Conservation (phyloP, 2,888 invertebrate species). For the Dilophus febrilis region DNA sequence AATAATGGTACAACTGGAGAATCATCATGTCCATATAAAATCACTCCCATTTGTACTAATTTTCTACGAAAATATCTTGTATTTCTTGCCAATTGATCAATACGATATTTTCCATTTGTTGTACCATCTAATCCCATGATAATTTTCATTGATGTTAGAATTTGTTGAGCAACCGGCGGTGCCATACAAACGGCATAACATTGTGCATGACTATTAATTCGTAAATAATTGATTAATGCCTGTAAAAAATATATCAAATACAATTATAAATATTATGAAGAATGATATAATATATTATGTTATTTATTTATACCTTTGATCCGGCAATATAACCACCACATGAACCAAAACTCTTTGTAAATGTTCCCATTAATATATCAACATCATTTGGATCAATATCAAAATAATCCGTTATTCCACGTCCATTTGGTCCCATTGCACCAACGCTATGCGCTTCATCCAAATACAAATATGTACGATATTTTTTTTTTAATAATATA, state of each 20-base stretch:
- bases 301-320: constrained; percentile 61
- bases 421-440: constrained; percentile 74
- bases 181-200: constrained; percentile 79
- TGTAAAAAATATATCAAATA: no score
- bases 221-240: constrained; percentile 58
- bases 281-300: no score
- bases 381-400: constrained; percentile 65
- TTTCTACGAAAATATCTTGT: constrained; percentile 62
- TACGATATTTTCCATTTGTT: constrained; percentile 45
- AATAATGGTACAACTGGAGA: constrained; percentile 95
- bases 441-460: constrained; percentile 98
- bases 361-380: constrained; percentile 95
- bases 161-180: constrained; percentile 79
- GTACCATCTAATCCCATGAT: constrained; percentile 74
- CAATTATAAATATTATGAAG: constrained; percentile 17
- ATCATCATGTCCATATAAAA: constrained; percentile 81
- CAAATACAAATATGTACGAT: constrained; percentile 87
- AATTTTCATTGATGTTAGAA: constrained; percentile 71
- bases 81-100: constrained; percentile 59
- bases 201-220: constrained; percentile 65
- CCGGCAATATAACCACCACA: constrained; percentile 96
- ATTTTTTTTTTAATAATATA: constrained; percentile 78
- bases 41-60: constrained; percentile 76
- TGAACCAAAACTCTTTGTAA: constrained; percentile 96
- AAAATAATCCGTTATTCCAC: constrained; percentile 80